Evolutionary conservation across 2,888 invertebrate species (phyloP), one percentile per base, ranked within the genome.

Genomic region (Dexiosoma caninum): DNA sequence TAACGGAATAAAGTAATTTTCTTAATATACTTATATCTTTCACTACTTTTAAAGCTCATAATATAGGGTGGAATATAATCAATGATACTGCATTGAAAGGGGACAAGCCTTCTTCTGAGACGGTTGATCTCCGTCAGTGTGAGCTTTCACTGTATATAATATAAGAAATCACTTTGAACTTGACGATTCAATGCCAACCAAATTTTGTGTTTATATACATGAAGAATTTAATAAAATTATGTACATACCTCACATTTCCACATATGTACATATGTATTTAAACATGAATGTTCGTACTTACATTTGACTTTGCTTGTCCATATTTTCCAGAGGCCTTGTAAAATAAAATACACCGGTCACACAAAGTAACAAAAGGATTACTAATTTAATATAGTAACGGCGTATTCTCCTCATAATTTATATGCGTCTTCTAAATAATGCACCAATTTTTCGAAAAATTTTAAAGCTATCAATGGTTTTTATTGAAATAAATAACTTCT

Each of bases 221-320:
- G 40, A 14, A 6, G 14, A 40, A 40, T 5, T 14, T 14, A 0
- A 6, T 40, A 40, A 14, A 40, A 40, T 10, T 8, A 40, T 40
- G n/a, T 40, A 40, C 12, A 40, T 4, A n/a, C n/a, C 12, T n/a
- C 2, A 9, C 37, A n/a, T 40, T n/a, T 12, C 12, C 10, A 30
- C 12, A 6, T 30, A 12, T 19, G 35, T 35, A 35, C 19, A 2
- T 27, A 30, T 53, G 3, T 32, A 27, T 53, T 4, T 53, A n/a
- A 2, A 42, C 0, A 2, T 16, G 21, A 12, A 23, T 6, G 1
- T 10, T 9, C 16, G 19, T 32, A 57, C 75, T 75, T 69, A 81
- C 81, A 81, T 81, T 74, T 81, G 72, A 27, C 57, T 72, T 37
- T 57, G 67, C 32, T 64, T 77, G 37, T 78, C 81, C 44, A 81